A percentile compares a stretch with the other conserved stretches of the same genome.
These are phyloP conservation scores for Drosophila falleni DNA, from an alignment of 2,888 invertebrate species.

Conservation along the genomic window DNA sequence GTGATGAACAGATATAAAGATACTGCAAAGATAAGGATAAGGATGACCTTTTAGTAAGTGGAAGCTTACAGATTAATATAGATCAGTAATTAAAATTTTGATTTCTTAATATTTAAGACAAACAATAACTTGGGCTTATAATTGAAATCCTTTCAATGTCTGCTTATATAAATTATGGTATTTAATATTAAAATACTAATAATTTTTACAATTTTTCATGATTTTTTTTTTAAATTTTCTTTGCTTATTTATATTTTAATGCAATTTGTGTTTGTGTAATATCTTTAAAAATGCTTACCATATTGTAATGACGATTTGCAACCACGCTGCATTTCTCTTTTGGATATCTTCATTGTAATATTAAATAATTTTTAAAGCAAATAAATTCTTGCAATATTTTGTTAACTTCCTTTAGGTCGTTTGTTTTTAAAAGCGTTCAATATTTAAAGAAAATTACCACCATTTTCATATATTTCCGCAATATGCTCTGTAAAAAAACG, in stretches of 20 bases:
- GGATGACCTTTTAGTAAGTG: background rate
- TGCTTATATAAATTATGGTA: background rate
- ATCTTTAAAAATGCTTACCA: slow-evolving; percentile 50
- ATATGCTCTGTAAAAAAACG: slow-evolving; percentile 5
- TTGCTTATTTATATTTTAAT: background rate
- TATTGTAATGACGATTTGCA: slow-evolving; percentile 33
- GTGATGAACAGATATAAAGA: slow-evolving; percentile 39
- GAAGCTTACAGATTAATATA: background rate
- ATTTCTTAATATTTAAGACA: background rate
- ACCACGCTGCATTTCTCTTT: slow-evolving; percentile 23
- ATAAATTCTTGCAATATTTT: slow-evolving; percentile 16
- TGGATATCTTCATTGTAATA: slow-evolving; percentile 19
- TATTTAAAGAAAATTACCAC: slow-evolving; percentile 25
- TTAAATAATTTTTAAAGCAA: slow-evolving; percentile 20
- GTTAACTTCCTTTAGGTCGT: slow-evolving; percentile 15
- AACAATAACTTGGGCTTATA: background rate
- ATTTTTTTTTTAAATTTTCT: background rate
- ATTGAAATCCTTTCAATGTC: background rate
- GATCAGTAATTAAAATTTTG: background rate
- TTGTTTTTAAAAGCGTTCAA: slow-evolving; percentile 28
- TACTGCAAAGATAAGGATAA: slow-evolving; percentile 29
- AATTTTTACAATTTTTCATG: too few relatives aligned
- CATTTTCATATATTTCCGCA: slow-evolving; percentile 35
- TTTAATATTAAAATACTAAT: background rate
- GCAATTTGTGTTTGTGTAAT: too few relatives aligned